Conservation (phyloP, 2,113 vertebrate genomes). For the Pomatostomus ruficeps region DNA sequence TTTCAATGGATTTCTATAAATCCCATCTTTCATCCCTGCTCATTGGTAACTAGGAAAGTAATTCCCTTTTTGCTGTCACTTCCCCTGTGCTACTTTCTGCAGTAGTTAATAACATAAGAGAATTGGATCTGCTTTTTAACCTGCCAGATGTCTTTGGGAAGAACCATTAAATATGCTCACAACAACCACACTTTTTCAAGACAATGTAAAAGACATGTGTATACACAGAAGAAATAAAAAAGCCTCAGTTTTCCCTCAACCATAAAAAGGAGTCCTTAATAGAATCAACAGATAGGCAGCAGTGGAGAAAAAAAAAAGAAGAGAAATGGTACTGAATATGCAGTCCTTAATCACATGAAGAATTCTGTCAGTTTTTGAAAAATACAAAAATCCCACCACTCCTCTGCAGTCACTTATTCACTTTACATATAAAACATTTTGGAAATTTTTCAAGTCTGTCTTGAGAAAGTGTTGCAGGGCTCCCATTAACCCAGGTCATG, state of each 20-base stretch:
- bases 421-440: background rate
- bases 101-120: background rate
- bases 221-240: background rate
- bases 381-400: background rate
- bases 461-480: background rate
- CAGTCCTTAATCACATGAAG: background rate
- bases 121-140: background rate
- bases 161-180: background rate
- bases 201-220: background rate
- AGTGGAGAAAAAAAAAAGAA: background rate
- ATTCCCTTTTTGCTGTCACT: background rate
- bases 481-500: background rate
- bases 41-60: background rate
- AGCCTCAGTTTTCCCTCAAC: background rate
- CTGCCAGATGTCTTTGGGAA: background rate
- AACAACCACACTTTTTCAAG: background rate
- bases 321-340: background rate
- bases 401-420: background rate
- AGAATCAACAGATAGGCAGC: background rate
- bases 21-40: background rate
- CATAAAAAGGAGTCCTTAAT: background rate
- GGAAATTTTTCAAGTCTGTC: background rate
- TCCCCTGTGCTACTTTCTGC: background rate
- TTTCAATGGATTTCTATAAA: background rate
- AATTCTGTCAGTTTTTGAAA: background rate